phyloP scores from a whole-genome alignment of 2,797 vertebrate genomes.

The Microhierax caerulescens region DNA sequence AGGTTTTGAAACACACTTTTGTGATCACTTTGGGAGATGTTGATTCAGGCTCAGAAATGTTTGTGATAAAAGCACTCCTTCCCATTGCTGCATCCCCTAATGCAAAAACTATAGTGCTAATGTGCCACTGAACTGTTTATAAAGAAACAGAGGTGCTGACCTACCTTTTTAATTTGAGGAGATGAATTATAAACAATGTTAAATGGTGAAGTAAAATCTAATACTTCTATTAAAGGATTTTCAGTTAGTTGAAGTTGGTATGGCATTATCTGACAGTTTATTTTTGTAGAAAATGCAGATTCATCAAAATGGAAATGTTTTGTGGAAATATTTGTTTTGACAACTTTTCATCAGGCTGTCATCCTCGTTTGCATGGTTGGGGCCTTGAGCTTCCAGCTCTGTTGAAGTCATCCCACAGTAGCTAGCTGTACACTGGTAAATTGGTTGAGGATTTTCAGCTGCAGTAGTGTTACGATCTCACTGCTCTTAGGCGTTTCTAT shows the following conservation, averaged over 20 bases:
- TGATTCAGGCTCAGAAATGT: not conserved
- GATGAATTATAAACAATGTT: not conserved
- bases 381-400: not conserved
- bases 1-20: not conserved
- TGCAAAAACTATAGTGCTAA: not conserved
- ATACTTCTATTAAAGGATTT: not conserved
- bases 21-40: not conserved
- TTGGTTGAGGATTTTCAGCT: not conserved
- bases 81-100: not conserved
- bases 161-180: not conserved
- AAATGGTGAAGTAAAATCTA: not conserved
- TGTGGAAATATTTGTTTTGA: not conserved
- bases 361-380: not conserved
- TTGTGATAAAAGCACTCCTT: not conserved
- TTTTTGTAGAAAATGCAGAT: not conserved
- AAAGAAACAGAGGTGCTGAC: not conserved
- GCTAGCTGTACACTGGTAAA: not conserved
- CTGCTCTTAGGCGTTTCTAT: not conserved
- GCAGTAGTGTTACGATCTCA: not conserved
- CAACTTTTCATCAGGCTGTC: not conserved
- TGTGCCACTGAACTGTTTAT: not conserved
- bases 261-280: not conserved
- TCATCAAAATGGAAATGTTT: not conserved
- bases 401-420: not conserved
- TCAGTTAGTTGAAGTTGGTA: not conserved